Evolutionary conservation across 2,113 vertebrate species (phyloP).

Genomic region (Percopsis transmontana): DNA sequence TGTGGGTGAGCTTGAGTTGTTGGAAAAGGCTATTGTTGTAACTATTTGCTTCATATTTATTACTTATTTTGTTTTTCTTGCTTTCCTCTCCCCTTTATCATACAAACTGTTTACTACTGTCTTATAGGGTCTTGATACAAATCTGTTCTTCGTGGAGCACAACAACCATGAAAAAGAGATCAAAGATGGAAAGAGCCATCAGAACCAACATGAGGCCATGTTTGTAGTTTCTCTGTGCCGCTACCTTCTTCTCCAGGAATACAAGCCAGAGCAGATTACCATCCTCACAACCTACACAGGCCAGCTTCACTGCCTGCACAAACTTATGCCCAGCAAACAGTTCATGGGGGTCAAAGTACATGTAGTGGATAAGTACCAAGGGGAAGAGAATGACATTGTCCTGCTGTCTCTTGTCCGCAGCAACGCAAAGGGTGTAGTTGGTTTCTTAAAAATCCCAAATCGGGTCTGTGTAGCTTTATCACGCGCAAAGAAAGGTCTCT

Average conservation of each 20-base stretch:
- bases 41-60: too few relatives aligned
- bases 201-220: constrained; percentile 86
- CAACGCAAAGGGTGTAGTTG: constrained; percentile 81
- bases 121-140: constrained; percentile 84
- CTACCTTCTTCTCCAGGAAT: constrained; percentile 87
- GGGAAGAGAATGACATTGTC: constrained; percentile 95
- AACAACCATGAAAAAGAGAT: constrained; percentile 81
- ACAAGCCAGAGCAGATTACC: constrained; percentile 89
- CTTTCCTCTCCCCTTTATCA: too few relatives aligned
- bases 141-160: constrained; percentile 91
- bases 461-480: constrained; percentile 93
- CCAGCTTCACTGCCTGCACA: constrained; percentile 87
- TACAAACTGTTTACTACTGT: constrained; percentile 10
- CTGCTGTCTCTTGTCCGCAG: constrained; percentile 92
- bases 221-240: constrained; percentile 90
- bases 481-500: constrained; percentile 92
- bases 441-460: constrained; percentile 91
- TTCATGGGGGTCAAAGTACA: constrained; percentile 89
- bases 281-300: constrained; percentile 94
- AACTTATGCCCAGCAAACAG: constrained; percentile 80
- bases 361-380: constrained; percentile 97
- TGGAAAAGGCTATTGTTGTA: too few relatives aligned
- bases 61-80: neutral
- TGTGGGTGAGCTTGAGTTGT: too few relatives aligned
- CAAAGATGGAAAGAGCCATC: constrained; percentile 88